Conservation (phyloP, 2,797 vertebrate genomes). For the Agapornis canus region DNA sequence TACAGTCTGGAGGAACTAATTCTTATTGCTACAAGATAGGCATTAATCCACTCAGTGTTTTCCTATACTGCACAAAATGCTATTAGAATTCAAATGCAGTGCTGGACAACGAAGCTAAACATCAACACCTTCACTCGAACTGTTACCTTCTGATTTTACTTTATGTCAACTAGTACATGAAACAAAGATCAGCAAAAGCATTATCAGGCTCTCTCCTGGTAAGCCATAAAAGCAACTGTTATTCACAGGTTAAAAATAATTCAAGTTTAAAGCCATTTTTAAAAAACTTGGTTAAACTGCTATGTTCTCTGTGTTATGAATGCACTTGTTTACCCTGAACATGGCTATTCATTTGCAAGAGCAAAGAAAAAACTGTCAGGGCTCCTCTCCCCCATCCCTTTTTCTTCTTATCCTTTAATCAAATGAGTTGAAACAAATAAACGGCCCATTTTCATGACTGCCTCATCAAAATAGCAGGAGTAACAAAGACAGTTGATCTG, state of each 20-base stretch:
- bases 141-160: neutral
- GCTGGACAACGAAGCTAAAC: neutral
- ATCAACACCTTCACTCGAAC: neutral
- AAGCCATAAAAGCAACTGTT: neutral
- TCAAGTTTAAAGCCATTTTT: neutral
- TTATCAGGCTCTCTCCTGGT: neutral
- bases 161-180: neutral
- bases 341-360: neutral
- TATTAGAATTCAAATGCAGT: neutral
- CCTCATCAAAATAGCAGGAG: neutral
- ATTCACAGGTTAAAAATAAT: neutral
- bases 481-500: neutral
- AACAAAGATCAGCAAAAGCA: neutral
- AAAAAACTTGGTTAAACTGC: neutral
- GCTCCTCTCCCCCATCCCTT: neutral
- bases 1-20: neutral
- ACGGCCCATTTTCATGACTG: neutral
- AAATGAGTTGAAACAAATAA: neutral
- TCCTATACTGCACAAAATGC: neutral
- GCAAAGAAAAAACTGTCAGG: neutral
- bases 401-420: neutral
- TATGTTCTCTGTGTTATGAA: neutral
- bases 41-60: neutral
- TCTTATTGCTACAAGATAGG: neutral
- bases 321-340: neutral